These are phyloP conservation scores for Penaeus vannamei DNA, from an alignment of 1,140 invertebrate species.

Conservation along the genomic window DNA sequence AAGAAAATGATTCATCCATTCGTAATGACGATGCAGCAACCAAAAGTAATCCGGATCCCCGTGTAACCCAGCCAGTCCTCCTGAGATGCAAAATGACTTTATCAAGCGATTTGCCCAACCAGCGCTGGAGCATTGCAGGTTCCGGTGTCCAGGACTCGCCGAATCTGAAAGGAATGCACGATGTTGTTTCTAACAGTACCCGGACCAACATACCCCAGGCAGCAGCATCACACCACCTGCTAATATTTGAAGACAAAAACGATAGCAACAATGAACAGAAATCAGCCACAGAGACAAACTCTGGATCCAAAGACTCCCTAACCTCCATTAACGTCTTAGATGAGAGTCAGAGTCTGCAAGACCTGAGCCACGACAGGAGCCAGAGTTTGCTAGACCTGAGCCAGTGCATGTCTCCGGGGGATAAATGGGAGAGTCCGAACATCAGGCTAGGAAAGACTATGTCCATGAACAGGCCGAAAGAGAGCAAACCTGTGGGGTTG, in stretches of 20 bases:
- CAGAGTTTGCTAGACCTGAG: constrained; percentile 52
- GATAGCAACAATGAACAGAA: not conserved
- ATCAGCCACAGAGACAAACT: no score
- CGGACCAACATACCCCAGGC: not conserved
- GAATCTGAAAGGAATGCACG: not conserved
- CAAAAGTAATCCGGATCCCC: not conserved
- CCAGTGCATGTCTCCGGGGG: not conserved
- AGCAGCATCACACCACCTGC: not conserved
- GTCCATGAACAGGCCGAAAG: not conserved
- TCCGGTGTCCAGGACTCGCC: constrained; percentile 32
- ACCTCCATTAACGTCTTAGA: not conserved
- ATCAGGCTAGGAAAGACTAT: not conserved
- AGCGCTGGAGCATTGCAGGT: constrained; percentile 47
- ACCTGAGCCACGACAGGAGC: not conserved
- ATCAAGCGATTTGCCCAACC: not conserved
- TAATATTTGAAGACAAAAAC: not conserved
- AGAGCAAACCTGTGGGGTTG: not conserved
- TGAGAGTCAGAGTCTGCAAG: constrained; percentile 31
- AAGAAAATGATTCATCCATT: no score
- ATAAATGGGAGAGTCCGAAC: not conserved
- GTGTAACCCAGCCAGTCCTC: not conserved
- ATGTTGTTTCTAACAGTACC: not conserved
- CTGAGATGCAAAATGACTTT: not conserved
- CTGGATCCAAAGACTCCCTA: not conserved
- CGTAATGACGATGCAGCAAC: no score